Evolutionary conservation across 2,797 vertebrate genomes (phyloP), one percentile per base, ranked within the genome.

Genomic region (Eutrigla gurnardus): DNA sequence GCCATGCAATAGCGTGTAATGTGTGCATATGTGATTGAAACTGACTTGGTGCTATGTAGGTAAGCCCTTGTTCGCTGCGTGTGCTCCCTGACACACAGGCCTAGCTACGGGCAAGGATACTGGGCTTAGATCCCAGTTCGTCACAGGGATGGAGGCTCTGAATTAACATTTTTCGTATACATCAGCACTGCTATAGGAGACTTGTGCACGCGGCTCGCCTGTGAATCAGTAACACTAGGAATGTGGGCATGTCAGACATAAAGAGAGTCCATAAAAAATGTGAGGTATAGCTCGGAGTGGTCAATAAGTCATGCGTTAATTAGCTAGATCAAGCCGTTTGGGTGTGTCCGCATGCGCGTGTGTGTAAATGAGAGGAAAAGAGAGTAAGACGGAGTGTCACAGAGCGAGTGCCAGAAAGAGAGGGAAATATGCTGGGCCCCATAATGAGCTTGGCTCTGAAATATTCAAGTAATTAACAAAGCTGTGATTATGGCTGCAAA

Each of bases 391-490:
- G 50, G 66, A 80, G 80, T 80, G 82, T 75, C 61, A 74, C 61
- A 46, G 64, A 76, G 68, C 18, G 46, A 1, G 33, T 83, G 84
- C 70, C 82, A 86, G 66, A 47, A 84, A 90, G 77, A 87, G 65
- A 80, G 78, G 77, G 83, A 90, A 89, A 90, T 84, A 90, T 84
- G 86, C 60, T 67, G 60, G 75, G 75, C 78, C 53, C 57, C 37
- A 17, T 93, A 92, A 94, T 91, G 88, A 94, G 92, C 82, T 89
- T 87, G 88, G 82, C 90, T 90, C 81, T 91, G 88, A 93, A 94
- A 94, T 91, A 94, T 94, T 93, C 90, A 93, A 88, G 92, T 91
- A 91, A 95, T 95, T 95, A 94, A 94, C 91, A 93, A 93, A 90
- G 89, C 90, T 89, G 90, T 93, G 92, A 95, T 95, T 94, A 93